Percentiles rank a stretch among this genome's conserved stretches.
These are phyloP conservation scores for Rostratula benghalensis DNA, from an alignment of 2,113 vertebrate species.

Conservation along the genomic window DNA sequence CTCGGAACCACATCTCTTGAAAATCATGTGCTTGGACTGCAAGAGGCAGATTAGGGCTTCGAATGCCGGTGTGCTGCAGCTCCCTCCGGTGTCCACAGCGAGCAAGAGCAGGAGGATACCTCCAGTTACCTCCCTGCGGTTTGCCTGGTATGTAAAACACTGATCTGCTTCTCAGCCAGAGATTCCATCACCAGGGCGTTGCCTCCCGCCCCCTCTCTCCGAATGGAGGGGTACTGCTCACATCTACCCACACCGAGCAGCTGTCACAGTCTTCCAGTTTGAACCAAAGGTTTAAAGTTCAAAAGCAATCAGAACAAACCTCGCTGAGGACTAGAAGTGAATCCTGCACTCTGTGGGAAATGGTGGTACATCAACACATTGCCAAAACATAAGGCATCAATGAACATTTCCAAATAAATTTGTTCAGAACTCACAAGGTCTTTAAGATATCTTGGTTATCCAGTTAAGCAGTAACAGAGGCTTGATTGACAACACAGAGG, in stretches of 20 bases:
- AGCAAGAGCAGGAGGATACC: neutral
- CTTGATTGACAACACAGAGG: neutral
- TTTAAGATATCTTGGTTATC: neutral
- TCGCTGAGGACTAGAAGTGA: neutral
- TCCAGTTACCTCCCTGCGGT: neutral
- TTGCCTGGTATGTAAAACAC: neutral
- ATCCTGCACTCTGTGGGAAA: neutral
- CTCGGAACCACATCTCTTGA: neutral
- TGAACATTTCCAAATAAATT: neutral
- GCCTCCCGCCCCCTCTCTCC: neutral
- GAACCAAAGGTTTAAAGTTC: neutral
- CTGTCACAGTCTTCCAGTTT: neutral
- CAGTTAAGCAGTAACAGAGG: neutral
- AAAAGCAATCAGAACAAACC: neutral
- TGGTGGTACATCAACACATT: neutral
- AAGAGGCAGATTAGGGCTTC: neutral
- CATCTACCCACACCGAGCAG: neutral
- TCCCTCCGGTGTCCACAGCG: constrained; percentile 37
- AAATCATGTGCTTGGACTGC: neutral
- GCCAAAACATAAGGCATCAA: neutral
- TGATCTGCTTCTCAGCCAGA: neutral
- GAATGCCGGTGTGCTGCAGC: neutral
- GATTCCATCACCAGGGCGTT: neutral
- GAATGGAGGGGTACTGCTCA: neutral
- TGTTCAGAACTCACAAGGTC: neutral